These are phyloP conservation scores for Hemibagrus wyckioides DNA, from an alignment of 2,113 vertebrate genomes.

Conservation along the genomic window DNA sequence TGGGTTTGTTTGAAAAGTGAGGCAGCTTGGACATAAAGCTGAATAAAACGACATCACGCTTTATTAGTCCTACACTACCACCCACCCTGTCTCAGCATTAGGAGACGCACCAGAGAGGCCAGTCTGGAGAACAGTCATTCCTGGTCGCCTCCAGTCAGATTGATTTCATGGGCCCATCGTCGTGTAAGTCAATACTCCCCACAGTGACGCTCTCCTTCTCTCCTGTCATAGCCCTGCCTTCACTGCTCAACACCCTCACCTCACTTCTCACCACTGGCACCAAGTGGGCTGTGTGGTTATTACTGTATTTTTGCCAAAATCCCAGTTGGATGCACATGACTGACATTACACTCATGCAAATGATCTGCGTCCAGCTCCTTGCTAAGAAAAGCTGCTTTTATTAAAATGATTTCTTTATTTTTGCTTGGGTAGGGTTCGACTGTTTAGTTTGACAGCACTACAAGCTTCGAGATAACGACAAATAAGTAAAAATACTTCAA, in stretches of 20 bases:
- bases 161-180: constrained; percentile 41
- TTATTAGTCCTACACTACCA: constrained; percentile 34
- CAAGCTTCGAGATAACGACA: neutral
- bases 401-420: neutral
- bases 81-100: constrained; percentile 28
- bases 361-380: neutral
- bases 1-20: neutral
- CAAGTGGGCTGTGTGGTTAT: constrained; percentile 7
- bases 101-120: constrained; percentile 17
- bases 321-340: neutral
- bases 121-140: constrained; percentile 35
- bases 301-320: constrained; percentile 1
- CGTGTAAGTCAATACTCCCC: constrained; percentile 48
- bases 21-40: neutral
- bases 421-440: neutral
- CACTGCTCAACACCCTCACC: constrained; percentile 7
- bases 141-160: constrained; percentile 33
- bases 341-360: neutral
- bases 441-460: neutral
- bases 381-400: neutral
- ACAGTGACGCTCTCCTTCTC: constrained; percentile 30
- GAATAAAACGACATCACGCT: neutral
- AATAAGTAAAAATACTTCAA: neutral
- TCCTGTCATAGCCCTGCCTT: constrained; percentile 16
- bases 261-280: constrained; percentile 22